Base-by-base conservation (phyloP, 1,140 invertebrate genomes). In the Anastrepha ludens region DNA sequence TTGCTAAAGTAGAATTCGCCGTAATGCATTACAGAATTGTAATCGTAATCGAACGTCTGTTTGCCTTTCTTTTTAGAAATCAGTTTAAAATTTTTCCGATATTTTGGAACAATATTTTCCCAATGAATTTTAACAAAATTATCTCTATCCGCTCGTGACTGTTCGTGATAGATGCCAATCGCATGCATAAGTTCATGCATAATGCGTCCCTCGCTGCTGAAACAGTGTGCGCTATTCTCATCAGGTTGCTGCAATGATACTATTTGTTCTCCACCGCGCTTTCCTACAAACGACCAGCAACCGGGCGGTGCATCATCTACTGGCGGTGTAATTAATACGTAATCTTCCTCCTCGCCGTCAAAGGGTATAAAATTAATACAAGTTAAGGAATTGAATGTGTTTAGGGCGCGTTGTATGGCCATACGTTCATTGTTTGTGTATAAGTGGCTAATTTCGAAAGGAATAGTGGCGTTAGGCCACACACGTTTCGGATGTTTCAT, bases 151-250 rank as follows among this genome's bases (percentile, higher is more conserved):
- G 93, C 94, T 11, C 97, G 94, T 86, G 96, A 97, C 90, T 98
- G 97, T 90, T 98, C 97, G 93, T 98, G 98, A 91, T 97, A 95
- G 91, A 98, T 98, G 1, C 98, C 98, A 39, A 97, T 91, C 2
- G 96, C 96, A 90, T 98, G 97, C 94, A 98, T 96, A 87, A 98
- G 93, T 91, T 98, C 97, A 91, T 98, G 97, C 87, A 97, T 94
- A 11, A 97, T 94, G 0, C 96, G 97, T 0, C 96, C 96, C 88
- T 96, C 96, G 89, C 96, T 96, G 50, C 94, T 93, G 81, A 93
- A 92, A 90, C 97, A 98, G 11, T 94, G 94, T 1, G 93, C 92
- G 6, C 94, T 94, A 0, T 93, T 94, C 67, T 94, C 93, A 1
- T 96, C 96, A 2, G 96, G 96, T 2, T 93, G 94, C n/a, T 93